Evolutionary conservation across 2,797 vertebrate species (phyloP).

Genomic region (Vireo griseus): DNA sequence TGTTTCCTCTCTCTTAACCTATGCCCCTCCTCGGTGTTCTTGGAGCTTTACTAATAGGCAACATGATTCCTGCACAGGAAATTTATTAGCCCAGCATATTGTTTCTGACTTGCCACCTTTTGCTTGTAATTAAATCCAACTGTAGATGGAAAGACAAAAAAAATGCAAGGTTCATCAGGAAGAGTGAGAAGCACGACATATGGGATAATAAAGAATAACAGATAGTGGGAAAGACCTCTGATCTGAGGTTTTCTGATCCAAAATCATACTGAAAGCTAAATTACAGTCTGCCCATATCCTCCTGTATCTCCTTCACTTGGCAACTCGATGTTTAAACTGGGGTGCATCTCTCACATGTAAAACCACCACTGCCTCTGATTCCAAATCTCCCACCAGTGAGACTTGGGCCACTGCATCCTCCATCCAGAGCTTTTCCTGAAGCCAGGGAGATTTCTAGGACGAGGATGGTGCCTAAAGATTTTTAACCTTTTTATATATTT

Average conservation of each 20-base stretch:
- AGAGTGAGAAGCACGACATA: neutral
- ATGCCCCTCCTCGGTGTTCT: rapidly evolving
- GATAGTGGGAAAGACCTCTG: neutral
- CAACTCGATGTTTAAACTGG: neutral
- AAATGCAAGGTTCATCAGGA: neutral
- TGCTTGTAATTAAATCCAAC: neutral
- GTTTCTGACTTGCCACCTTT: neutral
- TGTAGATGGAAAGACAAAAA: neutral
- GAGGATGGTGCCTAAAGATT: neutral
- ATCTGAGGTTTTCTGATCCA: neutral
- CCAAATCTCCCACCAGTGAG: neutral
- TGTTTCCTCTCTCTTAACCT: neutral
- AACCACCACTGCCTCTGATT: rapidly evolving
- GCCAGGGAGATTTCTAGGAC: neutral
- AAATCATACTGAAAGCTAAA: neutral
- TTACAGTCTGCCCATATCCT: neutral
- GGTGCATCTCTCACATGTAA: rapidly evolving
- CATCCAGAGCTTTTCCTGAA: neutral
- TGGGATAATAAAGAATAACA: neutral
- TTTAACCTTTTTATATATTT: neutral
- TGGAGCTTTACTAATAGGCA: neutral
- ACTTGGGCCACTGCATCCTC: neutral
- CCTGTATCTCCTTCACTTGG: neutral
- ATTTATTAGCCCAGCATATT: neutral
- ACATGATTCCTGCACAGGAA: neutral